Percentiles rank a stretch among this genome's conserved stretches.
Conservation (phyloP, 1,140 invertebrate species). For the Diabrotica virgifera region DNA sequence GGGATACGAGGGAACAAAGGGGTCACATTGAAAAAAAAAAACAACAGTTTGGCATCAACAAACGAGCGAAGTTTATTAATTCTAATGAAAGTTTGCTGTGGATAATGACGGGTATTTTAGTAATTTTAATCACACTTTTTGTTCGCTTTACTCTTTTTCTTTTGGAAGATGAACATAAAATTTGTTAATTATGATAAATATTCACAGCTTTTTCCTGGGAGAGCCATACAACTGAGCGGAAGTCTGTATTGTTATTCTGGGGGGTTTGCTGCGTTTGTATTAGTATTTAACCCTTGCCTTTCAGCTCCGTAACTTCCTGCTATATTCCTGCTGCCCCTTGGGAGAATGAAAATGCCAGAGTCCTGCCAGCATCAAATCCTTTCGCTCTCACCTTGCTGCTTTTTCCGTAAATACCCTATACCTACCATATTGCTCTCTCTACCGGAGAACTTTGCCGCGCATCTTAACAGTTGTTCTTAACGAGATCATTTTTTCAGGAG, state of each 20-base stretch:
- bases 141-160: conserved; percentile 44
- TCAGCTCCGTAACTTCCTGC: conserved; percentile 45
- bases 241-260: conserved; percentile 48
- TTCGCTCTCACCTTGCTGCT: conserved; percentile 35
- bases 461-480: no score
- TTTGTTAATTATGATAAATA: conserved; percentile 53
- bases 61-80: conserved; percentile 12
- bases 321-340: conserved; percentile 44
- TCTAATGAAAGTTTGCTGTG: conserved; percentile 34
- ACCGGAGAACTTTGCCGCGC: no score
- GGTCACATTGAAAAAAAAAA: background rate
- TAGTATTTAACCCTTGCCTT: conserved; percentile 50
- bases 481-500: no score
- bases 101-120: conserved; percentile 36
- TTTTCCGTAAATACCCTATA: conserved; percentile 28
- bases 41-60: conserved; percentile 1
- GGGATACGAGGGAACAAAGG: background rate
- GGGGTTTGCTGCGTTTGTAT: conserved; percentile 43
- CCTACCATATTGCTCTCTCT: background rate
- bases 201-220: conserved; percentile 51
- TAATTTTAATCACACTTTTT: conserved; percentile 49
- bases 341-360: conserved; percentile 31
- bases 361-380: conserved; percentile 42
- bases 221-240: conserved; percentile 46
- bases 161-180: conserved; percentile 47